Evolutionary conservation across 2,113 vertebrate species (phyloP), one percentile per base, ranked within the genome.

Genomic region (Poeciliopsis occidentalis): DNA sequence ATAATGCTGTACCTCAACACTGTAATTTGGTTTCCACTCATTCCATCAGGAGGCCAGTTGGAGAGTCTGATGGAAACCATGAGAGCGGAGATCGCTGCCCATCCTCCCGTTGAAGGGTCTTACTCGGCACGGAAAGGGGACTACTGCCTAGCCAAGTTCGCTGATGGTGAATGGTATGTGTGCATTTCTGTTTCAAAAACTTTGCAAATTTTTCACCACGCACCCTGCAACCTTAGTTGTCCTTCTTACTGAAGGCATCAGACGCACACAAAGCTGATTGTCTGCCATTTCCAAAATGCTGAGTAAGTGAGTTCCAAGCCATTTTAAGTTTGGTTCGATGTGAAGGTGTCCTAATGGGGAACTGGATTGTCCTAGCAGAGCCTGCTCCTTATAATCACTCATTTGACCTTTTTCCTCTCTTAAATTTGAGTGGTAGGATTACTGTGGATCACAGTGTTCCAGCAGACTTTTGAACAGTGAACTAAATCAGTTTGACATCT

Each of bases 41-140:
- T 74, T 77, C 39, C 69, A 24, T 0, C 92, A 98, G 98, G 97
- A 1, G 93, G 93, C 39, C 96, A 98, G 89, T 85, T 99, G 91
- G 98, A 99, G 90, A 98, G 95, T 86, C 93, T 99, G 91, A 99
- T 99, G 98, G 97, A 99, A 91, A 96, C 94, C 87, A 99, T 99
- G 97, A 92, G 97, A 1, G 94, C 91, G 0, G 98, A 99, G 93
- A 96, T 99, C 32, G 93, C 96, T 2, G 82, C 87, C 78, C 96
- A 96, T 81, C 98, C 97, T 0, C 97, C 98, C 0, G 92, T 98
- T 29, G 97, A 98, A 90, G 98, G 98, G 3, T 95, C 97, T 60
- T 98, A 95, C 4, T 12, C 90, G 1, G 94, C 97, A 0, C 97
- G 96, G 83, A 91, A 97, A 0, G 97, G 97, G 0, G 97, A 98